Base-by-base conservation (phyloP, 2,797 vertebrate species). In the Dendrocincla fuliginosa region DNA sequence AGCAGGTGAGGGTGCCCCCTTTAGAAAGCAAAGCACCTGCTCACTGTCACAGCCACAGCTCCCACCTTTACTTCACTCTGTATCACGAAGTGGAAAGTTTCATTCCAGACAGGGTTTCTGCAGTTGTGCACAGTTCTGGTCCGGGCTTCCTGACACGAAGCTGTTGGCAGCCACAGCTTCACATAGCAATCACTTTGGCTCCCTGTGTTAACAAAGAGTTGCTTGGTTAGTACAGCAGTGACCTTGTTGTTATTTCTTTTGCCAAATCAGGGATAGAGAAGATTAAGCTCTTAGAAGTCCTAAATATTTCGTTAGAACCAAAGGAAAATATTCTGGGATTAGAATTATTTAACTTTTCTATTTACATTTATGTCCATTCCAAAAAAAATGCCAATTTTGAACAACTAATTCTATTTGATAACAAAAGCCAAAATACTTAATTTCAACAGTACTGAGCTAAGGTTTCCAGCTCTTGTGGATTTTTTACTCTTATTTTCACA, bases 81-180 rank as follows among this genome's bases (percentile, higher is more conserved):
- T 65, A 98, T 93, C 77, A 98, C 60, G 60, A 98, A 99, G 86
- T 82, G 96, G 96, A 99, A 99, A 11, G 96, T 97, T 94, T 99
- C 98, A 5, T 99, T 98, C 98, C 99, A 99, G 42, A 98, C 94
- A 17, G 99, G 98, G 41, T 97, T 96, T 65, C 76, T 92, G 35
- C 67, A 97, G 96, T 98, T 98, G 76, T n/a, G 13, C 3, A 98
- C 52, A 0, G 97, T 97, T 93, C 91, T 97, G 20, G 98, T 99
- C 67, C 69, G 97, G 63, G 94, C 91, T 59, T 96, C 96, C 19
- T 1, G 71, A 10, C 95, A 76, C 0, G 98, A 98, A 42, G 97
- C 90, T 3, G 98, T 98, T 35, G 98, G 98, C 59, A 99, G 97
- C 86, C 92, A 80, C 47, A 99, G 90, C 52, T 86, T 97, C 74